phyloP scores from a whole-genome alignment of 2,888 invertebrate species.

The Zelleria hepariella region DNA sequence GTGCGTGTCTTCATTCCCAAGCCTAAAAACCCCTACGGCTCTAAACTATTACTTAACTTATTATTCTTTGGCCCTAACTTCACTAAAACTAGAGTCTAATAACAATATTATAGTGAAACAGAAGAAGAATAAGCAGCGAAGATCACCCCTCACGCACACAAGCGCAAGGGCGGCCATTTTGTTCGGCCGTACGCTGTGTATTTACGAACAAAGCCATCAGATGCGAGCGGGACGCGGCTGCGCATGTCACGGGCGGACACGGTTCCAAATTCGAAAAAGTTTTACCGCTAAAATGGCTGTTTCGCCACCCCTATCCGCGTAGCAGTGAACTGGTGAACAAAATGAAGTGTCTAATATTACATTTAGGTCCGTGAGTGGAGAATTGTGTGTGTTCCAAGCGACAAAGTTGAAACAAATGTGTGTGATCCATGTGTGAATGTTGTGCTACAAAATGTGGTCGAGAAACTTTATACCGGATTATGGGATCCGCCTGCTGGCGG shows the following conservation, averaged over 20 bases:
- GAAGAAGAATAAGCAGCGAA: slow-evolving; percentile 25
- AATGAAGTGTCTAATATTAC: slow-evolving; percentile 70
- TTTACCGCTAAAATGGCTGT: slow-evolving; percentile 69
- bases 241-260: slow-evolving; percentile 61
- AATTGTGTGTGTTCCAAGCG: slow-evolving; percentile 49
- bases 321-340: slow-evolving; percentile 64
- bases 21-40: neutral
- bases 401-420: slow-evolving; percentile 63
- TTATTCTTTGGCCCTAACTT: neutral
- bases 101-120: neutral
- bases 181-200: slow-evolving; percentile 69
- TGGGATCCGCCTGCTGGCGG: slow-evolving; percentile 74
- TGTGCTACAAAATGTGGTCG: slow-evolving; percentile 77
- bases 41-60: neutral
- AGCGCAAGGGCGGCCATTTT: slow-evolving; percentile 60
- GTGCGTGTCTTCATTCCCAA: slow-evolving; percentile 32
- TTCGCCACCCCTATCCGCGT: slow-evolving; percentile 50
- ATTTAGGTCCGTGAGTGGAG: slow-evolving; percentile 69
- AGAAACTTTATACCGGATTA: slow-evolving; percentile 78
- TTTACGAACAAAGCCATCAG: slow-evolving; percentile 73
- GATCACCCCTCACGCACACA: slow-evolving; percentile 61
- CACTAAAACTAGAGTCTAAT: neutral
- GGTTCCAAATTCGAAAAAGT: slow-evolving; percentile 44
- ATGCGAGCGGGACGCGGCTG: slow-evolving; percentile 71
- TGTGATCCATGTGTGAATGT: slow-evolving; percentile 72